A percentile compares a stretch with the other conserved stretches of the same genome.
These are phyloP conservation scores for Acanthisitta chloris DNA, from an alignment of 2,113 vertebrate genomes.

Conservation along the genomic window DNA sequence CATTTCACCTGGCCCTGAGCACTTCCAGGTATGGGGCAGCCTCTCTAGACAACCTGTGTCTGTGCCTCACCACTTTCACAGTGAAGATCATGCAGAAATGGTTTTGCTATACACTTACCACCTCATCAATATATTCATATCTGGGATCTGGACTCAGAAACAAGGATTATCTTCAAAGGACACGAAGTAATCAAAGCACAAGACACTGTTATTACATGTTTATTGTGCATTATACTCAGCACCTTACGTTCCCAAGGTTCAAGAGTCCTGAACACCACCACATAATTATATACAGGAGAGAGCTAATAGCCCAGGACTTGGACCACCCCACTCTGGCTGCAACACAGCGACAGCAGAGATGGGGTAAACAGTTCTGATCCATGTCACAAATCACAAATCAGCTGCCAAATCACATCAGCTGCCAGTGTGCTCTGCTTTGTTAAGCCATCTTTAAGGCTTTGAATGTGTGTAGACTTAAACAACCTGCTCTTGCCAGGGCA, in stretches of 20 bases:
- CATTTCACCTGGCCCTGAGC: neutral
- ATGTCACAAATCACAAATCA: neutral
- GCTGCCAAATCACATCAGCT: neutral
- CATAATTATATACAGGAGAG: accelerated
- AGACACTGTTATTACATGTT: neutral
- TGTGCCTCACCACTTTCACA: neutral
- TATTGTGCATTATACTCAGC: no score
- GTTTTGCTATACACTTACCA: neutral
- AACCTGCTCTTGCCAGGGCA: neutral
- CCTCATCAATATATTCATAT: neutral
- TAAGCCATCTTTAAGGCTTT: neutral
- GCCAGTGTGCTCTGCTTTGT: neutral
- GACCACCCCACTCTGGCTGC: neutral
- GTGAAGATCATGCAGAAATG: neutral
- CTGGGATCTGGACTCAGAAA: neutral
- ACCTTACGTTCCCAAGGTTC: accelerated
- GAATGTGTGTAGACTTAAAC: accelerated
- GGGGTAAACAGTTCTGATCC: neutral
- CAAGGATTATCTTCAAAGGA: neutral
- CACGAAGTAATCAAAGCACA: neutral
- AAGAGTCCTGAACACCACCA: neutral
- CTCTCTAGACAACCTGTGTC: neutral
- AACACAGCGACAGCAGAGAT: neutral
- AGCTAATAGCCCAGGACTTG: neutral
- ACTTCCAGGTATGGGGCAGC: neutral